These are phyloP conservation scores for Triops cancriformis DNA, from an alignment of 1,140 invertebrate genomes.

Conservation along the genomic window DNA sequence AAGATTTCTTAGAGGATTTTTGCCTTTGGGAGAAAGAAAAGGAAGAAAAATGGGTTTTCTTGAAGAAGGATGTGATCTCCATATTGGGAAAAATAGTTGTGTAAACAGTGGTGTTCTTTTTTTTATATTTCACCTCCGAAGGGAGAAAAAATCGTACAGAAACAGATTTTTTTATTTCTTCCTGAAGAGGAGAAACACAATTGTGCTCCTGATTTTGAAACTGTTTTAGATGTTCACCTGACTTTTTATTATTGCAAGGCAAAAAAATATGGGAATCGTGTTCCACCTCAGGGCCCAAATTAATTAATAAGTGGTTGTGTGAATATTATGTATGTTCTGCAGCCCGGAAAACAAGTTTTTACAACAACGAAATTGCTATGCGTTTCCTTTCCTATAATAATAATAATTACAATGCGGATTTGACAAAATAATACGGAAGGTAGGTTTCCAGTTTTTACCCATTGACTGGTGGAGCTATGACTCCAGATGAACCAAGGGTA, in stretches of 20 bases:
- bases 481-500: too few relatives aligned
- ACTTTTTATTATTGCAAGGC: not conserved
- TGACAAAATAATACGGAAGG: too few relatives aligned
- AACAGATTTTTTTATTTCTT: not conserved
- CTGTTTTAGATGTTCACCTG: conserved; percentile 11
- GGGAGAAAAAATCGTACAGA: not conserved
- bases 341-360: conserved; percentile 3
- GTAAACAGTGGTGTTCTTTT: not conserved
- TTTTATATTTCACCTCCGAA: not conserved
- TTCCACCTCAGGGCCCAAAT: conserved; percentile 12
- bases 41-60: not conserved
- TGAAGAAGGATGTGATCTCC: not conserved
- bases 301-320: conserved; percentile 10
- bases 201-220: not conserved
- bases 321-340: conserved; percentile 3
- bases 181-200: not conserved
- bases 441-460: too few relatives aligned
- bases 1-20: not conserved
- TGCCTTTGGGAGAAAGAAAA: not conserved
- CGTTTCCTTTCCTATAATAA: not conserved
- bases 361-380: not conserved
- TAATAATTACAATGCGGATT: not conserved
- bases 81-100: not conserved
- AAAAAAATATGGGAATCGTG: conserved; percentile 3
- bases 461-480: too few relatives aligned